These are phyloP conservation scores for Epizoanthus scotinus DNA, from an alignment of 92 coral and sea anemone genomes.

Conservation along the genomic window DNA sequence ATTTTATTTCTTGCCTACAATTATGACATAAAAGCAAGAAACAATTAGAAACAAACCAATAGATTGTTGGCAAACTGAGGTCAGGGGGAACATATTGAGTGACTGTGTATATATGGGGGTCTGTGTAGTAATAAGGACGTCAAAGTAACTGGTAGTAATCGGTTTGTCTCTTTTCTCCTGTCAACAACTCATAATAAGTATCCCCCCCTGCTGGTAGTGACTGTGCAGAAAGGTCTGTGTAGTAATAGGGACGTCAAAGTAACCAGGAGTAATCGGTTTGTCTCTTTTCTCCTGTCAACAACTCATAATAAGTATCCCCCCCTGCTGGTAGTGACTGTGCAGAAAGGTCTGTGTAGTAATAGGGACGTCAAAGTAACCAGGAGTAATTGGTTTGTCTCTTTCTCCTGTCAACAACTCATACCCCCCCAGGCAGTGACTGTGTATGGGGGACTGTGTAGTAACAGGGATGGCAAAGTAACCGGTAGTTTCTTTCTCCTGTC, in stretches of 20 bases:
- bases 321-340: background rate
- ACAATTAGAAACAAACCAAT: background rate
- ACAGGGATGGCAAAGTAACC: background rate
- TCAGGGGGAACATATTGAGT: background rate
- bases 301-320: too few species aligned
- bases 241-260: background rate
- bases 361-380: background rate
- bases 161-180: too few species aligned
- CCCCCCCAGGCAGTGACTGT: too few species aligned
- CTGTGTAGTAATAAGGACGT: background rate
- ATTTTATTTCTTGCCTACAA: conserved; percentile 34
- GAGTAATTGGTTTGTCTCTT: background rate
- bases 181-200: too few species aligned
- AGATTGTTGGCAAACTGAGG: background rate
- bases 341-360: background rate
- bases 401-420: too few species aligned
- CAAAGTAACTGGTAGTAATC: background rate
- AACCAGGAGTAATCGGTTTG: background rate
- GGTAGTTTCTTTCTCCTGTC: too few species aligned
- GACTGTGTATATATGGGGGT: background rate
- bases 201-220: too few species aligned
- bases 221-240: background rate
- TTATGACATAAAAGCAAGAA: background rate
- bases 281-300: too few species aligned
- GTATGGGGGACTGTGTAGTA: background rate